Evolutionary conservation across 1,140 invertebrate species (phyloP), one percentile per base, ranked within the genome.

Genomic region (Eurosta solidaginis): DNA sequence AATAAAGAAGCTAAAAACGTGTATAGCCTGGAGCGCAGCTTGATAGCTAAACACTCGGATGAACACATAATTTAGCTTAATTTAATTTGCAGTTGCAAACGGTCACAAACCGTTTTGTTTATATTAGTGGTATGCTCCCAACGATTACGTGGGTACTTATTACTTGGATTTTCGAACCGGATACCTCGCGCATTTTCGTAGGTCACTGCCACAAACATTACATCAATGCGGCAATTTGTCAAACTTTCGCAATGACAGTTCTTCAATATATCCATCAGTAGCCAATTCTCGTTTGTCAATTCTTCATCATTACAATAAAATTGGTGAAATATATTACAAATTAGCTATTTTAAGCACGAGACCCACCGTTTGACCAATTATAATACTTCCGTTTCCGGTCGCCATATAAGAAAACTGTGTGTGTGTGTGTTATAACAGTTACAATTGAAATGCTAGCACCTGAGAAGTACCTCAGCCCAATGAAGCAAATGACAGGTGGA

Each of bases 401-500:
- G 59, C 12, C 36, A 20, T 14, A 9, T 22, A 6, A 3, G n/a
- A 40, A n/a, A n/a, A n/a, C n/a, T n/a, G n/a, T n/a, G n/a, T n/a
- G n/a, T n/a, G n/a, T n/a, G n/a, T n/a, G n/a, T n/a, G 7, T 20
- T 68, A 40, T 40, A 68, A 40, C 33, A 10, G 68, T 74, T 45
- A 47, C 12, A 76, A 50, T 78, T 75, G 50, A 78, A 78, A 78
- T 74, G 73, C 33, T 78, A 22, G 44, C 29, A 29, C 59, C 59
- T 3, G 59, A 68, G 36, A 68, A 68, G 33, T 68, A 49, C 42
- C 44, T 78, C 29, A 27, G 25, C 44, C 77, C 40, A 27, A 68
- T 68, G 77, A 50, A 68, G 25, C 77, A 25, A 54, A 54, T 86
- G 83, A 84, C 83, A 9, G 83, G 84, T 10, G 83, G 85, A 1